These are phyloP conservation scores for Dichetophora obliterata DNA, from an alignment of 2,888 invertebrate species.

Conservation along the genomic window DNA sequence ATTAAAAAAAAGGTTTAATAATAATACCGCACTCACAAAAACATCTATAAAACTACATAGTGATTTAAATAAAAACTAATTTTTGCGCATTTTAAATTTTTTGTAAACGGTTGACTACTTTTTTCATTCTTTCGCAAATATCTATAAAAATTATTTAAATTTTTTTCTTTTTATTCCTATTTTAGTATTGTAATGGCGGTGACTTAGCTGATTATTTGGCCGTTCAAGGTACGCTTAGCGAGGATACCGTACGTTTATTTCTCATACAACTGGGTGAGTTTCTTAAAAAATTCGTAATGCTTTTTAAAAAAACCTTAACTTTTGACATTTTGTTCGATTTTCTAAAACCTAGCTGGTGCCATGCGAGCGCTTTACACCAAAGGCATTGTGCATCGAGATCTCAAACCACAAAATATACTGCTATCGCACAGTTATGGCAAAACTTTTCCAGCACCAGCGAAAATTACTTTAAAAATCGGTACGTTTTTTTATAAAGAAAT, in stretches of 20 bases:
- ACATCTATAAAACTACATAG: no score
- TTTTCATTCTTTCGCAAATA: no score
- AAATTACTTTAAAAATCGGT: slow-evolving; percentile 97
- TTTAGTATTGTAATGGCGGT: slow-evolving; percentile 98
- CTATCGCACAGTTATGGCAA: slow-evolving; percentile 80
- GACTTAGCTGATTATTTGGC: slow-evolving; percentile 97
- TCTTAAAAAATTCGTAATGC: not conserved
- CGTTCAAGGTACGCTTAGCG: slow-evolving; percentile 94
- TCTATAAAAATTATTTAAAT: no score
- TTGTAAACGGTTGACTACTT: no score
- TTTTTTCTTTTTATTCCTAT: slow-evolving; percentile 53
- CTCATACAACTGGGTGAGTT: slow-evolving; percentile 88
- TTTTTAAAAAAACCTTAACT: no score
- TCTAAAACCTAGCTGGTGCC: slow-evolving; percentile 83
- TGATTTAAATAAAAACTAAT: no score
- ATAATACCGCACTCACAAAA: no score
- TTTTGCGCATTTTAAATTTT: no score
- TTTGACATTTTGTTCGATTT: not conserved
- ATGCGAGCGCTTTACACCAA: slow-evolving; percentile 97
- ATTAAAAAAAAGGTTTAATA: no score
- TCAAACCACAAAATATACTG: slow-evolving; percentile 99
- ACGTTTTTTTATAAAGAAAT: slow-evolving; percentile 52
- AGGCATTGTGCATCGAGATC: slow-evolving; percentile 98
- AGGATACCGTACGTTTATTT: slow-evolving; percentile 96
- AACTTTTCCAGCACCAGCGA: slow-evolving; percentile 75